Evolutionary conservation across 2,888 invertebrate species (phyloP), one percentile per base, ranked within the genome.

Genomic region (Eupeodes luniger): DNA sequence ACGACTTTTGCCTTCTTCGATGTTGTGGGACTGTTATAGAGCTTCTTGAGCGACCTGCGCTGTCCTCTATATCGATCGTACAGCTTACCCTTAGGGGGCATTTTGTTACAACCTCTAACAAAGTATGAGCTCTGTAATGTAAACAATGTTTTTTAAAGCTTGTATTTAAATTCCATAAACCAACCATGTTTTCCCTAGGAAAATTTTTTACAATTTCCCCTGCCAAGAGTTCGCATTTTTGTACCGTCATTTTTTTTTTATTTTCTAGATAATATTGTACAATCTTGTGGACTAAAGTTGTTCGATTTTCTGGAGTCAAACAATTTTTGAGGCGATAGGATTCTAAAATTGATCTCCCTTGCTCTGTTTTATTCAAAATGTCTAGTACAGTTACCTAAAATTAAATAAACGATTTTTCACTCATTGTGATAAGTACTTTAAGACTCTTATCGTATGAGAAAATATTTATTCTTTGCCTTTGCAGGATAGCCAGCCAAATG

Each of bases 51-150:
- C 14, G 61, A 61, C 9, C 62, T 62, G 9, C 62, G 62, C 5
- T 62, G 62, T 40, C 62, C 62, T 11, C 62, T 62, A 62, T 62
- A 62, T 16, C 62, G 36, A 11, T 62, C 62, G 9, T 62, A 62
- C 1, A 44, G 44, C 11, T 62, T 62, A 44, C 62, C 62, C 11
- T 62, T 62, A 0, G 61, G 61, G 10, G 49, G 49, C 49, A 49
- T 49, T 49, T 49, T 49, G 49, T 49, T 49, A 49, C 49, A 49
- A 49, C 49, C 49, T 49, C 14, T 49, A 49, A 49, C 49, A 49
- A 49, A 14, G 49, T 49, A 49, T 49, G 49, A 49, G 49, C 49
- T 49, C 49, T 49, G 49, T 49, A 49, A 49, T 49, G 49, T 49
- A 49, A 49, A 49, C 49, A 49, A 49, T 49, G 49, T 3, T 49